Conservation (phyloP, 2,113 vertebrate genomes). For the Chaenogobius annularis region DNA sequence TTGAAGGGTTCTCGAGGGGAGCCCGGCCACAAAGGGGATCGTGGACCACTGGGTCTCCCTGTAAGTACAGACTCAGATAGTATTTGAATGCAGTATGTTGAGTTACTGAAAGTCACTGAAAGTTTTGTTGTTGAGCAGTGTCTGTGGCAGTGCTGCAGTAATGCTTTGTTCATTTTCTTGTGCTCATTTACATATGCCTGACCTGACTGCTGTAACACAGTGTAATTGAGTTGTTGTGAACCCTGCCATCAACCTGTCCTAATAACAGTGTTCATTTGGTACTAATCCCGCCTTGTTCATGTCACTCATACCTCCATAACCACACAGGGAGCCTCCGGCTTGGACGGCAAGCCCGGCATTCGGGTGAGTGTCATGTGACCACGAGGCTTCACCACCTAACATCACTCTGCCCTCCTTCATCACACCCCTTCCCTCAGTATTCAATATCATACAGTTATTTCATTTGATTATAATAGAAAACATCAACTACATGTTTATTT, state of each 20-base stretch:
- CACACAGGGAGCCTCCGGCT: constrained; percentile 99
- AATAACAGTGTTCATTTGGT: constrained; percentile 81
- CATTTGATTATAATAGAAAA: constrained; percentile 13
- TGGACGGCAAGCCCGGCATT: constrained; percentile 98
- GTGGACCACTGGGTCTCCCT: constrained; percentile 97
- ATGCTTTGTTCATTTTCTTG: constrained; percentile 37
- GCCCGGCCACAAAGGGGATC: constrained; percentile 96
- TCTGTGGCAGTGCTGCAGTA: constrained; percentile 11
- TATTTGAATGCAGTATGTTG: constrained; percentile 27
- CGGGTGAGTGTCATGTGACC: constrained; percentile 92
- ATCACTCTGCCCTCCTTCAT: constrained; percentile 45
- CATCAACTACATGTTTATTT: constrained; percentile 3
- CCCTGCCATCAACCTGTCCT: constrained; percentile 68
- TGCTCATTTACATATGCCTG: constrained; percentile 55
- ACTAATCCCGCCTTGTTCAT: constrained; percentile 96
- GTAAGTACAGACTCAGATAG: constrained; percentile 86
- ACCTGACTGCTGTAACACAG: constrained; percentile 55
- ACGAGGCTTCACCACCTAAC: constrained; percentile 63
- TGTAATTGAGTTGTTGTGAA: constrained; percentile 65
- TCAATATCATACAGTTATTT: constrained; percentile 20
- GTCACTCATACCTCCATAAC: constrained; percentile 92
- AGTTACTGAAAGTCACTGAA: neutral
- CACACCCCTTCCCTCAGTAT: constrained; percentile 5
- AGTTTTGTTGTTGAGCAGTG: constrained; percentile 2
- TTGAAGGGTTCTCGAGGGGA: constrained; percentile 95